Percentiles rank a stretch among this genome's conserved stretches.
Conservation (phyloP, 2,797 vertebrate genomes). For the Hemitrygon akajei region DNA sequence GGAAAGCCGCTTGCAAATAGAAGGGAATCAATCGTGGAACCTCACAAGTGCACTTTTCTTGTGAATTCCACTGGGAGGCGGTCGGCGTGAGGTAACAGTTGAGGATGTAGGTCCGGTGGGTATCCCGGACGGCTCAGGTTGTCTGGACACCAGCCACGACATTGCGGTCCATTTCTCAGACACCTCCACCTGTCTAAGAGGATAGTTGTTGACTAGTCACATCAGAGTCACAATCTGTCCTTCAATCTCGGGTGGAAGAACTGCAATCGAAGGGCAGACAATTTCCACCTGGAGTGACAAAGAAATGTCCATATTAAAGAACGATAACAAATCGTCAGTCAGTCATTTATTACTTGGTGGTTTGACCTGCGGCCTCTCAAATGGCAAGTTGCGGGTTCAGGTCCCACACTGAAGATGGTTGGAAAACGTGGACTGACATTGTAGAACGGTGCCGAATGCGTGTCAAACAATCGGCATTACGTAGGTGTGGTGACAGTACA, state of each 20-base stretch:
- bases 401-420: neutral
- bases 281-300: neutral
- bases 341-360: neutral
- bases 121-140: constrained; percentile 14
- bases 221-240: neutral
- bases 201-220: constrained; percentile 44
- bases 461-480: neutral
- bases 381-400: neutral
- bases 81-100: constrained; percentile 44
- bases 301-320: constrained; percentile 21
- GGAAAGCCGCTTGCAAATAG: neutral
- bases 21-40: constrained; percentile 9
- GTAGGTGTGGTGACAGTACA: neutral
- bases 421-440: too few relatives aligned
- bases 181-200: neutral
- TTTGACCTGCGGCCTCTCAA: too few relatives aligned
- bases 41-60: constrained; percentile 38
- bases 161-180: constrained; percentile 42
- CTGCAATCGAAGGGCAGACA: constrained; percentile 37
- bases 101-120: constrained; percentile 46
- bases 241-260: neutral
- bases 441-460: too few relatives aligned
- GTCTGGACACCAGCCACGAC: accelerated
- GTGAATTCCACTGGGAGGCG: accelerated
- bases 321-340: neutral